phyloP scores from a whole-genome alignment of 1,140 invertebrate genomes.

The Bactericera cockerelli region DNA sequence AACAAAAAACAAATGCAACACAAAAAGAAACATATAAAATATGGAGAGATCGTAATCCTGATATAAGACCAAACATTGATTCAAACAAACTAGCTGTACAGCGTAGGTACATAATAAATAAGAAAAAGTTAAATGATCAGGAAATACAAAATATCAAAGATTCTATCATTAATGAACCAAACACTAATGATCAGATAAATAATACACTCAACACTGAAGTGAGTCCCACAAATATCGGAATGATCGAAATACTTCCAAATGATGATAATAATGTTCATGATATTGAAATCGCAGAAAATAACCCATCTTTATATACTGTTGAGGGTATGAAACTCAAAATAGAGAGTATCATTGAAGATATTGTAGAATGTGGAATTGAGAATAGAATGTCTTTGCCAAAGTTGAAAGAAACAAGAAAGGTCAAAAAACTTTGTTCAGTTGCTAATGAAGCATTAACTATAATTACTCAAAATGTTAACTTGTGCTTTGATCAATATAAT shows the following conservation, averaged over 20 bases:
- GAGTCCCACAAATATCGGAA: background rate
- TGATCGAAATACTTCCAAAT: background rate
- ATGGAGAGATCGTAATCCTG: no score
- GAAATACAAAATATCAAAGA: background rate
- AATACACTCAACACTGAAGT: background rate
- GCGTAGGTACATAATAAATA: background rate
- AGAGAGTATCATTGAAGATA: background rate
- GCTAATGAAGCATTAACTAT: background rate
- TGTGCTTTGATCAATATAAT: background rate
- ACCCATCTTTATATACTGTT: background rate
- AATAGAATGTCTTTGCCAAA: background rate
- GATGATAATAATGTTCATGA: background rate
- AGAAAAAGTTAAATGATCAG: background rate
- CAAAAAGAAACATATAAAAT: background rate
- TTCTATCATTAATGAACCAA: background rate
- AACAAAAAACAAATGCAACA: background rate
- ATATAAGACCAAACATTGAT: background rate
- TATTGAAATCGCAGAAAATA: background rate
- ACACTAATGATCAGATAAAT: background rate
- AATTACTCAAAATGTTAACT: background rate
- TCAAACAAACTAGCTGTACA: background rate
- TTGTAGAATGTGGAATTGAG: background rate
- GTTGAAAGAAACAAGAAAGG: background rate
- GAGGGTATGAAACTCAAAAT: background rate
- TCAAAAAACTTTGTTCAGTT: background rate